Base-by-base conservation (phyloP, 2,797 vertebrate genomes). In the Paratrypauchen microcephalus region DNA sequence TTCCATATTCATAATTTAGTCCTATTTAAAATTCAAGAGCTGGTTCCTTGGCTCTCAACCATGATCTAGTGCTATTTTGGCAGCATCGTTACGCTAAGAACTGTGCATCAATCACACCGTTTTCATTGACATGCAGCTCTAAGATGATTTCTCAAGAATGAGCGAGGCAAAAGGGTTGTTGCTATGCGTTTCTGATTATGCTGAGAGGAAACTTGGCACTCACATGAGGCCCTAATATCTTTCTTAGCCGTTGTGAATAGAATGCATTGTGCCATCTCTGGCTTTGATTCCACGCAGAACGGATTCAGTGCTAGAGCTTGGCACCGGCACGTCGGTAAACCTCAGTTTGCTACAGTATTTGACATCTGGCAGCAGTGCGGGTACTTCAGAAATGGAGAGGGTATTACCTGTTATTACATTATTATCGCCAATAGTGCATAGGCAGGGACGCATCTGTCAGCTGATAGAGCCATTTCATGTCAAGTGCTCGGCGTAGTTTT, bases 381-480 rank as follows among this genome's bases (percentile, higher is more conserved):
- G 65, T 61, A 57, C 63, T 45, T 52, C 65, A 66, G 36, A 74
- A 80, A 76, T 67, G 61, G 60, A 82, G 79, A 78, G 58, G 72
- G 74, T 80, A 71, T 87, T 71, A 74, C 67, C 74, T 69, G 61
- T 73, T 75, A 75, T 79, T 71, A 60, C 56, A 63, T 77, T 72
- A 72, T 55, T 13, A 50, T 60, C 68, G 63, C 59, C 70, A 75
- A 70, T 12, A 30, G 77, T 66, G 74, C 67, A 61, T 61, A 21
- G 50, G 63, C 66, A 19, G 47, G 70, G 45, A 74, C 63, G 77
- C 81, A 79, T 28, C 73, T 77, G 65, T 81, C 76, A 70, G 69
- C 26, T 56, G 72, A 86, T 82, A 28, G 79, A 76, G 61, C 73
- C 74, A 82, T 76, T 83, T 82, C 71, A 66, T 63, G 65, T 84